Evolutionary conservation across 2,113 vertebrate species (phyloP).

Genomic region (Columba livia): DNA sequence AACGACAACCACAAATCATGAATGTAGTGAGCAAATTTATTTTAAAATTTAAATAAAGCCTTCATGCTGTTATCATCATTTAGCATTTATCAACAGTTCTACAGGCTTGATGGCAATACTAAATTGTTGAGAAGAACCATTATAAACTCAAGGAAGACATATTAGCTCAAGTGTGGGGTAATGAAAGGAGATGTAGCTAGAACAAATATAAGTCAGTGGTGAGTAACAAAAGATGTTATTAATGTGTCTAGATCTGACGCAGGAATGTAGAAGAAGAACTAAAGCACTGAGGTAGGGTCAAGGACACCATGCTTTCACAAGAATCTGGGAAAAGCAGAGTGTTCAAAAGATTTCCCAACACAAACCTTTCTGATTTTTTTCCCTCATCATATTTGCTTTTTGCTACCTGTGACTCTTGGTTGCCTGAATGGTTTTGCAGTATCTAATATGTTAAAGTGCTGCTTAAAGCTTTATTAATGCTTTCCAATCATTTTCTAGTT

Average conservation of each 20-base stretch:
- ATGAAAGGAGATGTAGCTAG: not conserved
- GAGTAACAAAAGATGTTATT: conserved; percentile 22
- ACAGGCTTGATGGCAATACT: not conserved
- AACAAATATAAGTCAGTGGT: conserved; percentile 28
- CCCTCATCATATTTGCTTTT: not conserved
- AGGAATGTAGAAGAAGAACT: not conserved
- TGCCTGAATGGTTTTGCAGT: conserved; percentile 1
- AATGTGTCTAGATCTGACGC: not conserved
- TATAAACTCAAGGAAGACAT: not conserved
- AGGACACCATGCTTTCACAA: conserved; percentile 9
- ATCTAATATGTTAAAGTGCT: not conserved
- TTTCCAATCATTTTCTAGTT: conserved; percentile 46
- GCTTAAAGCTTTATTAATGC: conserved; percentile 55
- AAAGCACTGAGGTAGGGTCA: conserved; percentile 18
- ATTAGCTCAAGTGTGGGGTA: not conserved
- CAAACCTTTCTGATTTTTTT: conserved; percentile 20
- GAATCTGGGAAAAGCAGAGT: conserved; percentile 7
- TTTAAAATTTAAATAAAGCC: not conserved
- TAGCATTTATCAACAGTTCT: not conserved
- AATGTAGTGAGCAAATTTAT: not conserved
- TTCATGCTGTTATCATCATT: not conserved
- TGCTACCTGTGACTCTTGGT: not conserved
- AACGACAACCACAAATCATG: not conserved
- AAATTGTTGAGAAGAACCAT: not conserved
- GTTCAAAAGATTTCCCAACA: not conserved